Evolutionary conservation across 2,797 vertebrate genomes (phyloP), one percentile per base, ranked within the genome.

Genomic region (Squalus acanthias): DNA sequence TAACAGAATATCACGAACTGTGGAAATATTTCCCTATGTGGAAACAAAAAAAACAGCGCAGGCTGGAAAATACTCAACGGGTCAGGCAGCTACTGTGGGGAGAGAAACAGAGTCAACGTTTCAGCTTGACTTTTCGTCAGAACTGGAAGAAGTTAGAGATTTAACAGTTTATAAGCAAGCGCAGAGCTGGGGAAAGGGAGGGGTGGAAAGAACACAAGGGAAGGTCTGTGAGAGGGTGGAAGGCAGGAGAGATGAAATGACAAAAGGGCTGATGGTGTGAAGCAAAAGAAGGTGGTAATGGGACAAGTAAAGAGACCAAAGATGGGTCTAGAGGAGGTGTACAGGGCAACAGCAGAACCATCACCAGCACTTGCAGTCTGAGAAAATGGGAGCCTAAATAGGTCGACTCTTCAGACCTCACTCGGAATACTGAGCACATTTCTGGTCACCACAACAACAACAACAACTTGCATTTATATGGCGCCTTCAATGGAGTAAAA

Each of bases 1-100:
- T 10, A 15, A 33, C 57, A n/a, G 29, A 2, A 17, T n/a, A n/a
- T 0, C 6, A 6, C 1, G 20, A 88, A 26, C 1, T 1, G 0
- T 57, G 22, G 50, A 26, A 57, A 2, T 1, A 2, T 50, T 26
- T 22, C 85, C 50, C 22, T 6, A 76, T 10, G 1, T 8, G 8
- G 50, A 24, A 53, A 7, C 85, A 87, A 87, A 87, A 87, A 87
- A 87, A 53, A 24, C 39, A 7, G 20, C 5, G 46, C 6, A 87
- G 8, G 15, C 17, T 50, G 46, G 50, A 88, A 88, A 88, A 57
- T 7, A 26, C 8, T 24, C 8, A 24, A 5, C 46, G 53, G 46
- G 46, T 87, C 46, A 53, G 17, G 22, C 46, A 57, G 50, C 50
- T 26, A 24, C 50, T 26, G 50, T 10, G 22, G 85, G 12, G 85